phyloP scores from a whole-genome alignment of 2,888 invertebrate species.

The Pheosia tremula region DNA sequence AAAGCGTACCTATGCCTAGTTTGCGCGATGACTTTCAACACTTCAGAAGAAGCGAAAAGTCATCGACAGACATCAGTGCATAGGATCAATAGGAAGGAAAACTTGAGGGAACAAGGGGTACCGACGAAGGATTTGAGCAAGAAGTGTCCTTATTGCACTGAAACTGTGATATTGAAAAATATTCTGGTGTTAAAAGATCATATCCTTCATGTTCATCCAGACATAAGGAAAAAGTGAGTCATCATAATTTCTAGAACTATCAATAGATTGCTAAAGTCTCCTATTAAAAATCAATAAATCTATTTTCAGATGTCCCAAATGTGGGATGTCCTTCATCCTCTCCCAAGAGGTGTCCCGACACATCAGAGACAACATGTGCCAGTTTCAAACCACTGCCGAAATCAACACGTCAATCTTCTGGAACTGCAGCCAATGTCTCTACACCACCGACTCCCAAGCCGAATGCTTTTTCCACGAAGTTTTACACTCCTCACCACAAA shows the following conservation, averaged over 20 bases:
- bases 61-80: slow-evolving; percentile 88
- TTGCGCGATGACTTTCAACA: slow-evolving; percentile 86
- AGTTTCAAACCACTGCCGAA: slow-evolving; percentile 54
- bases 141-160: slow-evolving; percentile 86
- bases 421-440: slow-evolving; percentile 86
- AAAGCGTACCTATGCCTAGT: slow-evolving; percentile 87
- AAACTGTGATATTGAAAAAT: slow-evolving; percentile 73
- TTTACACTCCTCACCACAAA: slow-evolving; percentile 83
- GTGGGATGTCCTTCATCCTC: slow-evolving; percentile 88
- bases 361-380: slow-evolving; percentile 85
- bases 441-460: slow-evolving; percentile 86
- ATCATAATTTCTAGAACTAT: neutral
- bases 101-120: slow-evolving; percentile 63
- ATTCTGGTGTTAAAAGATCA: slow-evolving; percentile 86
- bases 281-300: neutral
- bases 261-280: neutral
- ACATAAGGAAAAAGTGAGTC: slow-evolving; percentile 86
- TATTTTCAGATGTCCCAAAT: slow-evolving; percentile 87
- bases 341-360: slow-evolving; percentile 91
- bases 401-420: slow-evolving; percentile 63
- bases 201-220: slow-evolving; percentile 84
- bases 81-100: slow-evolving; percentile 82
- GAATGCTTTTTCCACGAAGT: slow-evolving; percentile 90
- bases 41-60: slow-evolving; percentile 84
- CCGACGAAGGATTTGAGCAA: slow-evolving; percentile 69